phyloP scores from a whole-genome alignment of 2,113 vertebrate genomes.

The Phoxinus phoxinus region DNA sequence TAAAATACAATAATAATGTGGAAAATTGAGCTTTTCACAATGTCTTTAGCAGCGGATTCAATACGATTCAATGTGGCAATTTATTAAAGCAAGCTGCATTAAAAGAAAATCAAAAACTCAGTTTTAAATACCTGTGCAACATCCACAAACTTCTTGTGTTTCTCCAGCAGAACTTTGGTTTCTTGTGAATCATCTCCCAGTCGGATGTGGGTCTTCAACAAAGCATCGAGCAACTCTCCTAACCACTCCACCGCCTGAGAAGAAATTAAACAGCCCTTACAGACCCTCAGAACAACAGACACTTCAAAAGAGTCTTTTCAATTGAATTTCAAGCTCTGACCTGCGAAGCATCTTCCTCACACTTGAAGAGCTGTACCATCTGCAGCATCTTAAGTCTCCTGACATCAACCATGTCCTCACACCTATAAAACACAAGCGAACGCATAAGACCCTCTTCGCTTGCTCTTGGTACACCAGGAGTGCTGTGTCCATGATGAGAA shows the following conservation, averaged over 20 bases:
- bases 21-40: not conserved
- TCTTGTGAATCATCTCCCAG: slow-evolving; percentile 93
- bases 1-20: not conserved
- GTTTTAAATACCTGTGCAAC: slow-evolving; percentile 88
- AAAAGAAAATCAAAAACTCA: not conserved
- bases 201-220: slow-evolving; percentile 93
- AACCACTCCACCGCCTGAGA: slow-evolving; percentile 95
- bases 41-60: not conserved
- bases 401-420: slow-evolving; percentile 94
- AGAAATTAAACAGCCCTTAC: not conserved
- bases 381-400: slow-evolving; percentile 97
- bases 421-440: slow-evolving; percentile 68
- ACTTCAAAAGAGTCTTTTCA: not conserved
- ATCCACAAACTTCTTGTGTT: slow-evolving; percentile 98
- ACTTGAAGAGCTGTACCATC: slow-evolving; percentile 99
- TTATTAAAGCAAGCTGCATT: not conserved
- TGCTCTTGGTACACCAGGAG: not conserved
- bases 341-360: slow-evolving; percentile 95
- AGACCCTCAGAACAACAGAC: not conserved
- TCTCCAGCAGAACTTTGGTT: slow-evolving; percentile 93
- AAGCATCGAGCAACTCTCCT: slow-evolving; percentile 91
- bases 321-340: slow-evolving; percentile 63
- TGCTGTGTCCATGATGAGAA: not conserved
- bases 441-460: not conserved
- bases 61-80: not conserved